phyloP scores from a whole-genome alignment of 1,140 invertebrate genomes.

The Drosophila sp. region DNA sequence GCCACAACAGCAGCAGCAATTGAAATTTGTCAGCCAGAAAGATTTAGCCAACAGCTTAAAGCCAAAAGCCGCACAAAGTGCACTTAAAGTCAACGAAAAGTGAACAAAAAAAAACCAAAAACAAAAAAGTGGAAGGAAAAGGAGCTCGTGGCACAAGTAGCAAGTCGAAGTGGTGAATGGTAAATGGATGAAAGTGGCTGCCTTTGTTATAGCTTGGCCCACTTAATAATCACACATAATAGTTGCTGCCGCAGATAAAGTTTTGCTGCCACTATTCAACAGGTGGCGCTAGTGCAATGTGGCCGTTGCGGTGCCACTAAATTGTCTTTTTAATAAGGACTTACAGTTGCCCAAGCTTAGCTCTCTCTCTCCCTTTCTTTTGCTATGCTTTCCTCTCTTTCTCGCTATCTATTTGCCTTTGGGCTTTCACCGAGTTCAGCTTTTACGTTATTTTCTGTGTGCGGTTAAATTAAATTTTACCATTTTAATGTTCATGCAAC shows the following conservation, averaged over 20 bases:
- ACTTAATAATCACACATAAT: slow-evolving; percentile 77
- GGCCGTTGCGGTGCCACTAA: slow-evolving; percentile 28
- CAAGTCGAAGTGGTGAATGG: slow-evolving; percentile 41
- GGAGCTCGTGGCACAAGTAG: slow-evolving; percentile 43
- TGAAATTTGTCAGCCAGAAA: slow-evolving; percentile 64
- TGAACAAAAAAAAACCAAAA: not conserved
- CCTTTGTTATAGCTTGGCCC: slow-evolving; percentile 62
- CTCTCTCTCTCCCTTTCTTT: not conserved
- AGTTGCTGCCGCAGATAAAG: slow-evolving; percentile 60
- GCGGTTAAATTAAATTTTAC: slow-evolving; percentile 68
- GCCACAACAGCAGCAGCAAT: slow-evolving; percentile 45
- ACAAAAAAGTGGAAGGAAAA: not conserved
- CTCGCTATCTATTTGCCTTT: slow-evolving; percentile 38
- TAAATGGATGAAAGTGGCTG: slow-evolving; percentile 3
- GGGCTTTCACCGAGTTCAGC: slow-evolving; percentile 19
- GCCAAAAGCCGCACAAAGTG: slow-evolving; percentile 52
- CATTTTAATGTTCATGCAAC: slow-evolving; percentile 68
- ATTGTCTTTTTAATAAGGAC: slow-evolving; percentile 67
- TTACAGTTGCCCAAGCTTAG: slow-evolving; percentile 49
- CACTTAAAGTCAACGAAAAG: slow-evolving; percentile 52
- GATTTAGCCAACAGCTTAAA: slow-evolving; percentile 48
- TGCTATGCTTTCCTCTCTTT: not conserved
- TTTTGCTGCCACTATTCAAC: slow-evolving; percentile 49
- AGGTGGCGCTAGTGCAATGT: slow-evolving; percentile 52
- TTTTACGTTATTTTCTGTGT: slow-evolving; percentile 3